Base-by-base conservation (phyloP, 1,140 invertebrate species). In the Calliopsis andreniformis region DNA sequence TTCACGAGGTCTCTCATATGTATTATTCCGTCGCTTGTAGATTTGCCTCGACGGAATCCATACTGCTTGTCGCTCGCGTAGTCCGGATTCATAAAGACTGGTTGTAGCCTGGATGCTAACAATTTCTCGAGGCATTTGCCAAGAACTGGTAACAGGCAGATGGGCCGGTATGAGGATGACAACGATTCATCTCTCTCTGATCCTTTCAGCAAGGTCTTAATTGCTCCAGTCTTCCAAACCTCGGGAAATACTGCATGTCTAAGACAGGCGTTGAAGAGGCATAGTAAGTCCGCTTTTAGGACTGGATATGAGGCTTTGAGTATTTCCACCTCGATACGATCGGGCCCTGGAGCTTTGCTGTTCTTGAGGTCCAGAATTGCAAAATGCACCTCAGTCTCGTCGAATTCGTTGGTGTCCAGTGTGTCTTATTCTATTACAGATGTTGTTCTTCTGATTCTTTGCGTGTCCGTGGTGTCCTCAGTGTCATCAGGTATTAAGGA, bases 111-210 rank as follows among this genome's bases (percentile, higher is more conserved):
- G 20, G 62, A 28, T 8, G 73, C 55, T 47, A 85, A 53, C 1
- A 86, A 43, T 23, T 55, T 73, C 39, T 86, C 82, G 47, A 86
- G 61, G 3, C 82, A 73, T 56, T 86, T 86, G 10, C 82, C 78
- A 45, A 78, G 45, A 5, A 80, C 71, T 25, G 78, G 70, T 25
- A 85, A 56, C 14, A 86, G 35, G 18, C 73, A 73, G 25, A 83
- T 83, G 1, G 79, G 79, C 30, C 80, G 32, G 67, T 86, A 83
- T 18, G 85, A 84, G n/a, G 39, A 18, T 6, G 49, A n/a, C 32
- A 55, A 30, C 1, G 18, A 66, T 45, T 45, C 69, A 3, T 66
- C 53, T 28, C 61, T 81, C 20, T 81, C 84, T 1, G 45, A 8
- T 1, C 43, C 51, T 55, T 82, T 86, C 18, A 82, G 47, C 4